Base-by-base conservation (phyloP, 92 coral and sea anemone species). In the Blastomussa wellsi region DNA sequence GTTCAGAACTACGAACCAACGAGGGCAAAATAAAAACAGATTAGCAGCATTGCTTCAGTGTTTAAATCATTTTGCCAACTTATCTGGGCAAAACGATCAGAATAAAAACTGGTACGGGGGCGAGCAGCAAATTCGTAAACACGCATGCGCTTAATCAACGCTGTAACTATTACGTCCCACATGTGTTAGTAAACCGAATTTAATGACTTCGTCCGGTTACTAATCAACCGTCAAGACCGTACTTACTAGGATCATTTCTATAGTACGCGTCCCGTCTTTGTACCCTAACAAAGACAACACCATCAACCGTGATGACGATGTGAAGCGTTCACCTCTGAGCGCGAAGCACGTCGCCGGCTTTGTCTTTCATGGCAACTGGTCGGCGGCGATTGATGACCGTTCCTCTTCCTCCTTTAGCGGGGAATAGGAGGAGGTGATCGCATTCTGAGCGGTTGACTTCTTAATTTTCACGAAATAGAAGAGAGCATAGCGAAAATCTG, bases 231-330 rank as follows among this genome's bases (percentile, higher is more conserved):
- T 33, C 28, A 93, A 88, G 96, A 93, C 94, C 92, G 94, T 91
- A 91, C 94, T 93, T 93, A 88, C 88, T 93, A 90, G 95, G 98
- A 94, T 94, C 95, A 88, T 94, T 94, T 94, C 95, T 94, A 88
- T 92, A 92, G 98, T 94, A 92, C 90, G 94, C 65, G 93, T 92
- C 93, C 94, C 95, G 91, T 90, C 94, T 94, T 90, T 90, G 96
- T 90, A 71, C 76, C 92, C 89, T 84, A 90, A 87, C 92, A 89
- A 84, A 90, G 94, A 75, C 91, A 87, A 72, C 87, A 32, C 64
- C 95, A 37, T 39, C 88, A 88, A 73, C 95, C 93, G 87, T 90
- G 95, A 90, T 92, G 95, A 90, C 88, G 95, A 92, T 77, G 83
- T 84, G 67, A 44, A 92, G 95, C 89, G 93, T 90, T 90, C 77